Evolutionary conservation across 2,113 vertebrate genomes (phyloP), one percentile per base, ranked within the genome.

Genomic region (Parus major): DNA sequence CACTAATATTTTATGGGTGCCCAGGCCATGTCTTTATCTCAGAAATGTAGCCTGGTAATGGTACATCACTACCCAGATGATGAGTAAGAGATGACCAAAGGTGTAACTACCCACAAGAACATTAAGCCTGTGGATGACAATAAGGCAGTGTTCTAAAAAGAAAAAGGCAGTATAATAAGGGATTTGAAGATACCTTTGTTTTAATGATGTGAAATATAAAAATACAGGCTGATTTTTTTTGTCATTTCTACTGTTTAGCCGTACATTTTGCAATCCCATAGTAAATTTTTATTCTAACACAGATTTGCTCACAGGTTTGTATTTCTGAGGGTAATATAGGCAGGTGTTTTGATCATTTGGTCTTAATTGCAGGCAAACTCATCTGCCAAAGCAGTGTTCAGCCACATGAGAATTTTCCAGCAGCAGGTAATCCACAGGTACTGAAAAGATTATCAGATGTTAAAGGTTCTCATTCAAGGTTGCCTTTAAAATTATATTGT

Each of bases 41-140:
- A 44, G 76, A 80, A 82, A 57, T 31, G 27, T 25, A 49, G 24
- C 18, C 15, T 25, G 64, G 56, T 11, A 66, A 33, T 52, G 22
- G 22, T 28, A 20, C 56, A 46, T 60, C 13, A 39, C 39, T 86
- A 19, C n/a, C 47, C 15, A 53, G 29, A 33, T 53, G 23, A 14
- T 60, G 24, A 46, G 14, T 65, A 60, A 60, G 55, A 5, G n/a
- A 53, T 2, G 68, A 70, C 77, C 52, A 70, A 78, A 69, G 7
- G 20, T 33, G 28, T 39, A 64, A 35, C 50, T 60, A 21, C 24
- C 23, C 7, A 53, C 20, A 29, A n/a, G 23, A 55, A 29, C 33
- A 35, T 59, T 39, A n/a, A 53, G n/a, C 60, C 75, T 4, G 2
- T 3, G 5, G 65, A 41, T 0, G 0, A 31, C 3, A 2, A 10